A percentile compares a stretch with the other conserved stretches of the same genome.
phyloP scores from a whole-genome alignment of 2,113 vertebrate species.

The Melospiza melodia region DNA sequence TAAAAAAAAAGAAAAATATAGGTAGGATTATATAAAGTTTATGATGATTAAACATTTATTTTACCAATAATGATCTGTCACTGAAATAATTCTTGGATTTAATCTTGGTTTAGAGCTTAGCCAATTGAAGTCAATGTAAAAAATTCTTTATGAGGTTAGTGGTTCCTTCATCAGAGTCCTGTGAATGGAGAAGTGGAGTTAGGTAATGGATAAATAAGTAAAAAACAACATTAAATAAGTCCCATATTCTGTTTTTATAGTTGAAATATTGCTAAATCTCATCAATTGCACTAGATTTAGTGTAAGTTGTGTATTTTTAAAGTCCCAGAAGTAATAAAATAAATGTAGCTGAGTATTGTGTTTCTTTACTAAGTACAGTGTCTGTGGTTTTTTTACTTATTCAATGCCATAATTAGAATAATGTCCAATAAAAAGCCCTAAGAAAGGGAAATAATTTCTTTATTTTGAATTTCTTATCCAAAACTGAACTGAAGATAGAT shows the following conservation, averaged over 20 bases:
- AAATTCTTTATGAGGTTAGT: not conserved
- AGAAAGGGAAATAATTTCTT: not conserved
- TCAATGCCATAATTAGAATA: not conserved
- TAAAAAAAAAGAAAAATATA: not conserved
- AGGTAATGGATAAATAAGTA: not conserved
- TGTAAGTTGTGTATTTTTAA: not conserved
- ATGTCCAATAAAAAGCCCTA: not conserved
- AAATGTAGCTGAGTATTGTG: not conserved
- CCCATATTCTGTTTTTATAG: not conserved
- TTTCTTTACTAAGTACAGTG: not conserved
- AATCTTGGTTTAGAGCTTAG: not conserved
- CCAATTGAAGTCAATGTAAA: not conserved
- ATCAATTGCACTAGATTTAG: not conserved
- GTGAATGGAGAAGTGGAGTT: not conserved
- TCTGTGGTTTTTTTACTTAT: not conserved
- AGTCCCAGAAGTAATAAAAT: not conserved
- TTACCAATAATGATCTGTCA: not conserved
- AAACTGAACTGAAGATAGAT: not conserved
- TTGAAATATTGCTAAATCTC: not conserved
- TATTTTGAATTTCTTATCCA: not conserved
- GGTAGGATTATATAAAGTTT: not conserved
- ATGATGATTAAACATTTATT: not conserved
- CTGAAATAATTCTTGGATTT: not conserved
- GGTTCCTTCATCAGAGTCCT: fast-evolving
- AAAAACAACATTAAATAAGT: not conserved